Percentiles rank a stretch among this genome's conserved stretches.
Conservation (phyloP, 2,113 vertebrate species). For the Pampusana beccarii region DNA sequence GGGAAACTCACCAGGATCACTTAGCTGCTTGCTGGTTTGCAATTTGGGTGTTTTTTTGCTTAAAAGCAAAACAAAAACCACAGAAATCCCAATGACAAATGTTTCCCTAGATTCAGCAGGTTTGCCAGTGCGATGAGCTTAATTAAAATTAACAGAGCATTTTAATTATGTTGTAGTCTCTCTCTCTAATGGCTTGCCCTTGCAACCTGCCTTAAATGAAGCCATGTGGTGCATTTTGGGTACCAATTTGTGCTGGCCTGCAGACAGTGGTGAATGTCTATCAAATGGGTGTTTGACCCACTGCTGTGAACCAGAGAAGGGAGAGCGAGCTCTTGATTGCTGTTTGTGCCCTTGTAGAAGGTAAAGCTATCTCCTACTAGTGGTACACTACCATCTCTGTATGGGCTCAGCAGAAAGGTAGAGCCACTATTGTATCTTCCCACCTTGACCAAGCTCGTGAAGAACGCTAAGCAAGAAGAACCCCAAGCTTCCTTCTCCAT, state of each 20-base stretch:
- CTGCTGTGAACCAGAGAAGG: not conserved
- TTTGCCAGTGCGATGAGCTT: not conserved
- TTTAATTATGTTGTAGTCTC: not conserved
- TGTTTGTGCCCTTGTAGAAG: not conserved
- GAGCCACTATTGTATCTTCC: not conserved
- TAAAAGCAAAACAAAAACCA: not conserved
- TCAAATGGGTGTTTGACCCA: not conserved
- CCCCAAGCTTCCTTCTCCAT: not conserved
- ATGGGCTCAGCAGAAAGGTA: not conserved
- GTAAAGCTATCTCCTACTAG: not conserved
- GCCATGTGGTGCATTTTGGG: not conserved
- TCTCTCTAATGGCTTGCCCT: not conserved
- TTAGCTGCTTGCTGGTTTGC: not conserved
- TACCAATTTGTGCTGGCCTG: not conserved
- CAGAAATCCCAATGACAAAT: not conserved
- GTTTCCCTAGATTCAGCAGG: not conserved
- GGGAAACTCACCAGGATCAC: not conserved
- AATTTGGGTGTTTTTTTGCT: not conserved
- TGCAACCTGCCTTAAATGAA: constrained; percentile 6
- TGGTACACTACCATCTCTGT: not conserved
- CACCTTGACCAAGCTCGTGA: not conserved
- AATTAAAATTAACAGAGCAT: constrained; percentile 37
- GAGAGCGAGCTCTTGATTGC: not conserved
- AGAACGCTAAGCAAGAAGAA: not conserved
- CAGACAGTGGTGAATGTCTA: not conserved